Evolutionary conservation across 2,797 vertebrate genomes (phyloP), one percentile per base, ranked within the genome.

Genomic region (Sebastes reedi): DNA sequence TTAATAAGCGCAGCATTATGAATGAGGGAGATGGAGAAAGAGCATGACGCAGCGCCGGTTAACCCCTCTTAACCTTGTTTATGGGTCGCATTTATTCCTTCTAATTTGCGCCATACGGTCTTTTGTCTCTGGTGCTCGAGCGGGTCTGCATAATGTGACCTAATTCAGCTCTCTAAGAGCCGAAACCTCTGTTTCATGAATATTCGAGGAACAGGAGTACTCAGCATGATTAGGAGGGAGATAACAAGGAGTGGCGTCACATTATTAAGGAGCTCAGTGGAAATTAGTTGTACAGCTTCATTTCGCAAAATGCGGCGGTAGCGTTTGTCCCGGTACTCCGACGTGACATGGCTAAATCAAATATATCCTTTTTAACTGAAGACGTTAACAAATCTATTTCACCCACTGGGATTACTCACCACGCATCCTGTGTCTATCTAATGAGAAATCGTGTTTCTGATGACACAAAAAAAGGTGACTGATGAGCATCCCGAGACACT

Each of bases 11-110:
- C 10, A 46, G 69, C 52, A 8, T 65, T 56, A 72, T 74, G 27
- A 77, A 72, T 8, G 24, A 76, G 62, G 52, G 70, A 52, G 74
- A 58, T 16, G 2, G 50, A 59, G 64, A 14, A 16, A 16, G 64
- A 72, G 55, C 62, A 2, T 30, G 58, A 69, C 22, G 11, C 46
- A 14, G 55, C 5, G 25, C 78, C 39, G 70, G 72, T 91, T 90
- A 87, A 87, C 86, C 87, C 69, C 66, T 76, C 32, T 88, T 92
- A 83, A 90, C 89, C 91, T 88, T 81, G 80, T 85, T 89, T 89
- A 64, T 52, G 60, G 79, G 75, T 29, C 34, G 60, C 67, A 50
- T 72, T 16, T 64, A 72, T 76, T 81, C 24, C 56, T 59, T n/a
- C 11, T 16, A 12, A 55, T 80, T 59, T 29, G 27, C 29, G 70